Conservation (phyloP, 1,140 invertebrate genomes). For the Rhopalosiphum maidis region DNA sequence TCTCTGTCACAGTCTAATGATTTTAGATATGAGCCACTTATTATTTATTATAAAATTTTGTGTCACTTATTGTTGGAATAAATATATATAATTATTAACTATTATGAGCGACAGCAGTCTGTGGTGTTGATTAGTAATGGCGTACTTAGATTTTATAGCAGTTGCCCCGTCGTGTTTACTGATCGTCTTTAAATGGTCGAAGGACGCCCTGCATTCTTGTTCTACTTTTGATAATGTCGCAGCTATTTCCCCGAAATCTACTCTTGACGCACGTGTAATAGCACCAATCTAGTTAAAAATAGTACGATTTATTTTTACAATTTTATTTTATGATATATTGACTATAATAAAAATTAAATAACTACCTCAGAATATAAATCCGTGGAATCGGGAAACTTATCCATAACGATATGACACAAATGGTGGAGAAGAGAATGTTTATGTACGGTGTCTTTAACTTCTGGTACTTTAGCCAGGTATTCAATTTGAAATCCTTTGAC, state of each 20-base stretch:
- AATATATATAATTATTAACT: no score
- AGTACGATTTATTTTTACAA: neutral
- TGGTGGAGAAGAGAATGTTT: conserved; percentile 98
- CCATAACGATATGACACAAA: conserved; percentile 95
- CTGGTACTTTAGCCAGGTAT: conserved; percentile 96
- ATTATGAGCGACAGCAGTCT: neutral
- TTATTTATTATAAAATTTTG: no score
- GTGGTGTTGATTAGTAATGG: neutral
- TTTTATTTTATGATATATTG: conserved; percentile 11
- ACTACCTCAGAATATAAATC: conserved; percentile 97
- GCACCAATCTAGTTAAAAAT: conserved; percentile 75
- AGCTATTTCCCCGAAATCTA: conserved; percentile 89
- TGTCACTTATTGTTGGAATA: no score
- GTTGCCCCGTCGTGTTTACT: conserved; percentile 93
- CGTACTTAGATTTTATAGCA: conserved; percentile 84
- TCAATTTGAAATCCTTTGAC: conserved; percentile 98
- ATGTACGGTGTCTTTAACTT: conserved; percentile 99
- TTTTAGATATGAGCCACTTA: no score
- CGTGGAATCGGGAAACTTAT: conserved; percentile 91
- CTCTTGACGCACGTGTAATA: conserved; percentile 90
- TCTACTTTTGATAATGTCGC: conserved; percentile 89
- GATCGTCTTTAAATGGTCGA: conserved; percentile 95
- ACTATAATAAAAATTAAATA: neutral
- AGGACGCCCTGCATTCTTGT: conserved; percentile 94
- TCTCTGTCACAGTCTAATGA: no score